These are phyloP conservation scores for Morbakka virulenta DNA, from an alignment of 30 jellyfish, hydroid and myxozoan genomes.

Conservation along the genomic window DNA sequence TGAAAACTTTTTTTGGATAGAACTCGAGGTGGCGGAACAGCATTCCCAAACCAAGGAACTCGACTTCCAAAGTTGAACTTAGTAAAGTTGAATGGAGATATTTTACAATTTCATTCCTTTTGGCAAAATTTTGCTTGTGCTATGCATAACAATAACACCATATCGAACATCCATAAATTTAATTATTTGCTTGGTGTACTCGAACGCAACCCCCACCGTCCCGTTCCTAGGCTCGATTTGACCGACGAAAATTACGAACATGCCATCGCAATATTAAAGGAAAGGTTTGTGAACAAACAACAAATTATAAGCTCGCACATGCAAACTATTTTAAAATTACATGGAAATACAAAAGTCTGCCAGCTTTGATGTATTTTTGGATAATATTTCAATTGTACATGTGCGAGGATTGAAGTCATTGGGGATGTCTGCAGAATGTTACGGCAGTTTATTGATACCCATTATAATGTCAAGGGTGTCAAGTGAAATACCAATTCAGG, in stretches of 20 bases:
- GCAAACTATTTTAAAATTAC: conserved; percentile 24
- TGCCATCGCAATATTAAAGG: conserved; percentile 26
- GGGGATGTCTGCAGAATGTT: conserved; percentile 21
- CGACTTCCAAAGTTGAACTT: conserved; percentile 40
- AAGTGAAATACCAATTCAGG: conserved; percentile 15
- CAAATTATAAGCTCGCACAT: conserved; percentile 42
- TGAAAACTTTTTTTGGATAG: too few relatives aligned
- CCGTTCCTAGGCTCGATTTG: conserved; percentile 28
- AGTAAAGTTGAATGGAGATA: conserved; percentile 31
- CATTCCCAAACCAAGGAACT: too few relatives aligned
- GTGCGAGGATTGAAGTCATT: conserved; percentile 40
- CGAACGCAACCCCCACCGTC: conserved; percentile 32
- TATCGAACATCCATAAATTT: conserved; percentile 54
- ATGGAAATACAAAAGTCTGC: too few relatives aligned
- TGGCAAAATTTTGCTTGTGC: conserved; percentile 68
- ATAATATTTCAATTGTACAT: conserved; percentile 23
- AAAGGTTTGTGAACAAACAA: conserved; percentile 29
- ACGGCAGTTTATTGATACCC: conserved; percentile 56
- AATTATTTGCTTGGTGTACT: conserved; percentile 32
- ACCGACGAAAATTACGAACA: conserved; percentile 34
- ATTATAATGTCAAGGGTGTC: conserved; percentile 13
- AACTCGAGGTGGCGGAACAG: too few relatives aligned
- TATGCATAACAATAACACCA: conserved; percentile 13
- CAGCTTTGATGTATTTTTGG: too few relatives aligned
- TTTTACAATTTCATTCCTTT: conserved; percentile 34